Base-by-base conservation (phyloP, 2,888 invertebrate genomes). In the Brenthis daphne region DNA sequence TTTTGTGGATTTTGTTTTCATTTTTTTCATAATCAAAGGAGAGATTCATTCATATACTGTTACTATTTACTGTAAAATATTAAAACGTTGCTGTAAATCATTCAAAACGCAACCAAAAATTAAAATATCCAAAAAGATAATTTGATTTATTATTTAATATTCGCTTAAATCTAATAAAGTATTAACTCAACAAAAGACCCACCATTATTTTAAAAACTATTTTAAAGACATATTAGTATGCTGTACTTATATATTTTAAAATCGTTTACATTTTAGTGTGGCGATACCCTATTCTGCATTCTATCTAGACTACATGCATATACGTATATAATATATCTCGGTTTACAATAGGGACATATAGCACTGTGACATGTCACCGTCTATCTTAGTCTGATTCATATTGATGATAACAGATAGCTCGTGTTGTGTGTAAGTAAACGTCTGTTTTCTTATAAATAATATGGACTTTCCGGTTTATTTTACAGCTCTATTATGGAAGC, bases 321-420 rank as follows among this genome's bases (percentile, higher is more conserved):
- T 20, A 53, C 4, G 13, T 37, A 29, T 5, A 29, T 29, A 55
- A 20, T 48, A 51, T 67, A 63, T 63, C 63, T 63, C 37, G 51
- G 20, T 56, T 55, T 14, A 63, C 67, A 63, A 67, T 48, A 43
- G 57, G 29, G 29, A 33, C 43, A 53, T 60, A 53, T 53, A 65
- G 55, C n/a, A 24, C 53, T 29, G 60, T 63, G 53, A 68, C 58
- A 43, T 70, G 64, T 66, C 68, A 64, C 64, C 64, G 70, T 64
- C 71, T 70, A 71, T 68, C 50, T 65, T 57, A 48, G 33, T 56
- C 63, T 70, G 72, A 73, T 70, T 70, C 60, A 66, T 70, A 73
- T 73, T 73, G 72, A 73, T 68, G 70, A 72, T 68, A 69, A 58
- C 64, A 55, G 56, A 70, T 70, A 65, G 57, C 65, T 61, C 55